Conservation (phyloP, 2,113 vertebrate species). For the Capra hircus region DNA sequence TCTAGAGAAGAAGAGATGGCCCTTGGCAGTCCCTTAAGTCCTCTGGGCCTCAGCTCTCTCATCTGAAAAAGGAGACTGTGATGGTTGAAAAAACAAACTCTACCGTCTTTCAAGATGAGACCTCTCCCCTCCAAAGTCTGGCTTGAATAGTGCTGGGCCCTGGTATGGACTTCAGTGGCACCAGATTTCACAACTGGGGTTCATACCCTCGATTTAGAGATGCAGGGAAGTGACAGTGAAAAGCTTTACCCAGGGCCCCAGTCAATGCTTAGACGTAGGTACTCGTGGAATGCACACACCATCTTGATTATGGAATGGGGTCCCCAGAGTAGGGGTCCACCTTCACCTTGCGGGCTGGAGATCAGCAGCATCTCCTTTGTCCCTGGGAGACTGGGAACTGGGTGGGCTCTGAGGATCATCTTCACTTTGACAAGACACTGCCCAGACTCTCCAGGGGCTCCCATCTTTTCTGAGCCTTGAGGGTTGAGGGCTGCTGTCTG, state of each 20-base stretch:
- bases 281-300: background rate
- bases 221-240: fast-evolving
- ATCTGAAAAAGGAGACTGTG: background rate
- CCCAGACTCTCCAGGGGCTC: background rate
- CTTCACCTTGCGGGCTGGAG: constrained; percentile 46
- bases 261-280: fast-evolving
- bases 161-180: background rate
- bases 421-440: constrained; percentile 48
- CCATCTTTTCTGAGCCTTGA: background rate
- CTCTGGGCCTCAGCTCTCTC: background rate
- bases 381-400: background rate
- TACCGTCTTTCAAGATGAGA: background rate
- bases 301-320: background rate
- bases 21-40: background rate
- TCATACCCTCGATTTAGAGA: background rate
- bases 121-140: background rate
- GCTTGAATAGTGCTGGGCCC: background rate
- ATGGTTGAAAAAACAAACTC: background rate
- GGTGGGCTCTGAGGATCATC: constrained; percentile 9
- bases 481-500: background rate
- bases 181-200: background rate
- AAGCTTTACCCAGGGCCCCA: too few species aligned
- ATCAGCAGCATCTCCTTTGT: background rate
- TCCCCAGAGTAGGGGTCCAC: background rate
- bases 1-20: background rate